Percentiles rank a stretch among this genome's conserved stretches.
Conservation (phyloP, 2,797 vertebrate species). For the Myotis findleyi region DNA sequence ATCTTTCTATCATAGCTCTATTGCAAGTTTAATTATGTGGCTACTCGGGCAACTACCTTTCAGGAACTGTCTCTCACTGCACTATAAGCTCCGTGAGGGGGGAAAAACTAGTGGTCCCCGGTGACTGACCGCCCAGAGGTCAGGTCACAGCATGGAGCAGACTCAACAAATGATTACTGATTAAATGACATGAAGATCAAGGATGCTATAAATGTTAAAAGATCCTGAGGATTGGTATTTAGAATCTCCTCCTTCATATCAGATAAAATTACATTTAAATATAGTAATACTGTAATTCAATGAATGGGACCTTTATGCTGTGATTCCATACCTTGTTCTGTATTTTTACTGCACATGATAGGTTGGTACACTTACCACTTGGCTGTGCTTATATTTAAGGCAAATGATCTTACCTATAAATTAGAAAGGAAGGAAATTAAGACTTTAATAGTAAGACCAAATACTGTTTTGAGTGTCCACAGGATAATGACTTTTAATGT, state of each 20-base stretch:
- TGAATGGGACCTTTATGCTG: neutral
- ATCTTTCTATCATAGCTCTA: neutral
- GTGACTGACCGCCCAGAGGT: neutral
- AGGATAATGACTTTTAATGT: constrained; percentile 9
- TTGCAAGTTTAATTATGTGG: neutral
- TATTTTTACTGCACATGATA: neutral
- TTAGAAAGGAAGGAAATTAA: constrained; percentile 30
- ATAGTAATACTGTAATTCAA: neutral
- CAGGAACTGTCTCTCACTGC: neutral
- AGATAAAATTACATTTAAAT: constrained; percentile 13
- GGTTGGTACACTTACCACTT: neutral
- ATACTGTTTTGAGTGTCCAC: neutral
- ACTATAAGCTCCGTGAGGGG: neutral
- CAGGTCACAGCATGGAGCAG: neutral
- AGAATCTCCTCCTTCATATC: neutral
- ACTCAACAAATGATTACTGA: neutral
- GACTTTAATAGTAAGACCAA: neutral
- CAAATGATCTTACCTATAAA: neutral
- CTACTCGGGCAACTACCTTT: neutral
- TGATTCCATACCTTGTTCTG: neutral
- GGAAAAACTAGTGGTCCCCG: neutral
- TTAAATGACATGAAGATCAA: neutral
- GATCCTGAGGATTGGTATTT: neutral
- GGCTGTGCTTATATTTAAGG: neutral
- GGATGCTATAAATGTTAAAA: neutral